Evolutionary conservation across 1,140 invertebrate species (phyloP).

Genomic region (Varroa destructor): DNA sequence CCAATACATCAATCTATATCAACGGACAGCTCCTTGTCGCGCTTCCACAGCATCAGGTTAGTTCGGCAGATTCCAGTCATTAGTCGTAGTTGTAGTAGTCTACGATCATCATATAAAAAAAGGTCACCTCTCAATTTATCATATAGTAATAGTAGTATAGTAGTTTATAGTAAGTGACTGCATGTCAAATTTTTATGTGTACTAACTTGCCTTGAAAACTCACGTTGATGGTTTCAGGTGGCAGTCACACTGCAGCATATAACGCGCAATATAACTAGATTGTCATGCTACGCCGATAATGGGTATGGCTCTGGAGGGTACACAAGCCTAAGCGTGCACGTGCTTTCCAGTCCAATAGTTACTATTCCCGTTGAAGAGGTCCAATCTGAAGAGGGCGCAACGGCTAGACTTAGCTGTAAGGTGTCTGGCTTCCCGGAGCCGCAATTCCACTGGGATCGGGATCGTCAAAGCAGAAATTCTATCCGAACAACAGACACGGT

Average conservation of each 20-base stretch:
- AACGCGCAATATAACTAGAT: slow-evolving; percentile 62
- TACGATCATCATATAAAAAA: too few relatives aligned
- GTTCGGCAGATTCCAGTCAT: too few relatives aligned
- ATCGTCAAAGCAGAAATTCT: slow-evolving; percentile 52
- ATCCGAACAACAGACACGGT: slow-evolving; percentile 27
- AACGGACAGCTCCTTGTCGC: slow-evolving; percentile 52
- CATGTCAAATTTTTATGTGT: too few relatives aligned
- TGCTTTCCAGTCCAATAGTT: slow-evolving; percentile 25
- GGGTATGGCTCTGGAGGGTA: slow-evolving; percentile 56
- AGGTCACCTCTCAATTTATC: too few relatives aligned
- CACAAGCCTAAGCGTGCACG: slow-evolving; percentile 19
- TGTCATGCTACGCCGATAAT: slow-evolving; percentile 69
- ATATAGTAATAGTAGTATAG: slow-evolving; percentile 36
- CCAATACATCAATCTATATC: slow-evolving; percentile 63
- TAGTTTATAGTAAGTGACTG: too few relatives aligned
- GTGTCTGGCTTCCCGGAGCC: slow-evolving; percentile 62
- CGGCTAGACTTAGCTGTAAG: slow-evolving; percentile 56
- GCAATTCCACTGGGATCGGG: slow-evolving; percentile 61
- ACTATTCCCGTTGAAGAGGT: slow-evolving; percentile 31
- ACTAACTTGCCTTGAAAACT: slow-evolving; percentile 47
- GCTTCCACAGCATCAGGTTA: slow-evolving; percentile 32
- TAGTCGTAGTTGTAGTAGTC: too few relatives aligned
- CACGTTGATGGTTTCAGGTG: slow-evolving; percentile 48
- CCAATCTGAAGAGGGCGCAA: slow-evolving; percentile 52
- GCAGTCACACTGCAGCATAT: slow-evolving; percentile 65